Evolutionary conservation across 2,888 invertebrate species (phyloP).

Genomic region (Alviniconcha strummeri): DNA sequence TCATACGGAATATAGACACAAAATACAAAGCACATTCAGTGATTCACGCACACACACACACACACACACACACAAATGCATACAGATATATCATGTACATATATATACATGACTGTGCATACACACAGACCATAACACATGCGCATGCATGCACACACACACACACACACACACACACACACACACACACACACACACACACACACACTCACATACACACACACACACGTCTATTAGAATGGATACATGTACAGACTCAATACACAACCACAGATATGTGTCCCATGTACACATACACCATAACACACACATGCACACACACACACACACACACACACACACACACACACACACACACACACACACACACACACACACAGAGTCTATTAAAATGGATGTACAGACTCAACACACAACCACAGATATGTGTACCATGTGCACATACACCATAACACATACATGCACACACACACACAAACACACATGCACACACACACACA

Average conservation of each 20-base stretch:
- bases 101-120: background rate
- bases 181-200: background rate
- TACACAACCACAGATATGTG: background rate
- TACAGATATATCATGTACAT: slow-evolving; percentile 37
- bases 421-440: background rate
- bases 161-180: background rate
- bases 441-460: background rate
- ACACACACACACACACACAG: slow-evolving; percentile 4
- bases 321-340: slow-evolving; percentile 3
- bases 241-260: background rate
- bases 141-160: background rate
- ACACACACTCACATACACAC: background rate
- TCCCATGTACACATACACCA: background rate
- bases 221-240: no score
- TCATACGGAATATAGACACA: background rate
- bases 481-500: background rate
- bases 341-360: background rate
- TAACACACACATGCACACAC: background rate
- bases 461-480: background rate
- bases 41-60: background rate
- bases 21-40: background rate
- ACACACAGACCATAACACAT: background rate
- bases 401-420: background rate
- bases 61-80: slow-evolving; percentile 7
- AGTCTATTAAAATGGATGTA: background rate